Base-by-base conservation (phyloP, 1,140 invertebrate genomes). In the Nautilus pompilius region DNA sequence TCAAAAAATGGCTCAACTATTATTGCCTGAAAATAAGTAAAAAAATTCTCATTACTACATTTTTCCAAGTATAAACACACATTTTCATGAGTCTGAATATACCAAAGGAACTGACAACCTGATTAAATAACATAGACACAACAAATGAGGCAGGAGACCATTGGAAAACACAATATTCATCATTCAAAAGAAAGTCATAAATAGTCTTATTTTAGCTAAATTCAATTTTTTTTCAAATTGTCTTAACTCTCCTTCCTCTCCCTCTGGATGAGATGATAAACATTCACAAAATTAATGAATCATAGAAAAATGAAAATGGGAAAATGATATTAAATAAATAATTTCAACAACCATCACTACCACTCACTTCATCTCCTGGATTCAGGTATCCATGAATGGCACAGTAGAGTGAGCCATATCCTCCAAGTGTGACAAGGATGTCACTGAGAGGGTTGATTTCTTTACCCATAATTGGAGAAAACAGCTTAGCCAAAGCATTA, bases 1-100 rank as follows among this genome's bases (percentile, higher is more conserved):
- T 99, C 97, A 80, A 96, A 99, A 82, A 92, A 99, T 8, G 97
- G 97, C 80, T 99, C 97, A 66, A 99, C 95, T 30, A 99, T 94
- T 65, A 98, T 96, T 65, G 95, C 84, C 81, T 84, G 65, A 0
- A 71, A 66, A 41, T 8, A 53, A 60, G 8, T 54, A 59, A 60
- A 49, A 63, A 45, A 34, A 57, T 20, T 41, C n/a, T 41, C n/a
- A 10, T 41, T 41, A 41, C 36, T n/a, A 10, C 8, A 10, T n/a
- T n/a, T 10, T 10, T 41, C 36, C 8, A 41, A 41, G n/a, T 41
- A n/a, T n/a, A 41, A 10, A 8, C 36, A 41, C 36, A n/a, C n/a
- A 41, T 8, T n/a, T 41, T 10, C 36, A 41, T 41, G n/a, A 8
- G 36, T n/a, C 8, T 41, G n/a, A 10, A 41, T 41, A 8, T 10